These are phyloP conservation scores for Brachyhypopomus gauderio DNA, from an alignment of 2,113 vertebrate species.

Conservation along the genomic window DNA sequence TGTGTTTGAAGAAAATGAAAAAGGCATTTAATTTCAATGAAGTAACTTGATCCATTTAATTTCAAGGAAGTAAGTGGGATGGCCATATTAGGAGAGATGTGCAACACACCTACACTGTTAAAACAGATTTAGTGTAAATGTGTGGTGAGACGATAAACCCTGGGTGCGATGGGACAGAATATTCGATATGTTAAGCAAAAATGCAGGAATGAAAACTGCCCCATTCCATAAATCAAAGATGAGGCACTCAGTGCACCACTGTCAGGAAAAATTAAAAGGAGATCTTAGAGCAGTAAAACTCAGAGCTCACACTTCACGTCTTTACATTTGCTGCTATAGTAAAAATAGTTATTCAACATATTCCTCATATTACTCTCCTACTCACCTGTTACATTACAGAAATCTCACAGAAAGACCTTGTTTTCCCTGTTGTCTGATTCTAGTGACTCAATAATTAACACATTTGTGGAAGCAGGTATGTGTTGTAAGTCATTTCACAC, in stretches of 20 bases:
- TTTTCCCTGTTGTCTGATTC: background rate
- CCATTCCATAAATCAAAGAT: slow-evolving; percentile 15
- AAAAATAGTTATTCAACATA: background rate
- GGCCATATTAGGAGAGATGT: background rate
- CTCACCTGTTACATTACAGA: background rate
- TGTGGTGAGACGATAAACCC: background rate
- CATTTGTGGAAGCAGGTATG: no score
- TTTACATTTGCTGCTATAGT: background rate
- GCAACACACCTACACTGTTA: background rate
- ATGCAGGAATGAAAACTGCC: background rate
- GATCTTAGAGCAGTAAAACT: background rate
- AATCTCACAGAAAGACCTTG: background rate
- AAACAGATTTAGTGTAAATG: background rate
- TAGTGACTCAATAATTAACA: background rate
- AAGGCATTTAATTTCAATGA: no score
- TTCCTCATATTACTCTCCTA: background rate
- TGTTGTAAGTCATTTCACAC: no score
- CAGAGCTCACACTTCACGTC: background rate
- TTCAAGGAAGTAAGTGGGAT: background rate
- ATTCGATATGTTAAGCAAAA: slow-evolving; percentile 5
- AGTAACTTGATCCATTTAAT: background rate
- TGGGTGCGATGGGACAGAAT: background rate
- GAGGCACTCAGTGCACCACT: background rate
- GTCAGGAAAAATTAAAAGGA: slow-evolving; percentile 30
- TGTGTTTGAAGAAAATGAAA: no score